phyloP scores from a whole-genome alignment of 37 sponge, comb jelly and placozoan genomes.

The Halisarca cf. caerulea region DNA sequence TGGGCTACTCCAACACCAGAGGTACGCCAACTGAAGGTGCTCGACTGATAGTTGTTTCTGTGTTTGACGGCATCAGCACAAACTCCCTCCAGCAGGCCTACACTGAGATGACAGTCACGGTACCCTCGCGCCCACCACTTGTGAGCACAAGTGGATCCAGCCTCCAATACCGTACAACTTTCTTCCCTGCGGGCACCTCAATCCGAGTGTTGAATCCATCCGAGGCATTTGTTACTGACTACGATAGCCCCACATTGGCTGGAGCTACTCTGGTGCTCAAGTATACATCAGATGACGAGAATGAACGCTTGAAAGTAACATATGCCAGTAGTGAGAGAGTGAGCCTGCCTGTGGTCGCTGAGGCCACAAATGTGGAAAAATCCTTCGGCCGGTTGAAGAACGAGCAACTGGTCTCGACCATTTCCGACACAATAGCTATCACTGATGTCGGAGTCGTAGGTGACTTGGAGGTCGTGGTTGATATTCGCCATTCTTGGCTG shows the following conservation, averaged over 20 bases:
- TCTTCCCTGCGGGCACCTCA: conserved; percentile 64
- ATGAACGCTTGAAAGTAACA: conserved; percentile 63
- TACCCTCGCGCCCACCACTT: conserved; percentile 59
- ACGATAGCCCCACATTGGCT: conserved; percentile 55
- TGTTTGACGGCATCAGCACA: conserved; percentile 60
- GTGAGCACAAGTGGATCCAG: conserved; percentile 53
- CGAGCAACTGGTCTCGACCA: conserved; percentile 42
- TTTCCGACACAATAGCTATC: conserved; percentile 56
- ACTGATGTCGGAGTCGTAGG: conserved; percentile 56
- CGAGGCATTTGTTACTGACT: conserved; percentile 54
- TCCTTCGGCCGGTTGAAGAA: conserved; percentile 56
- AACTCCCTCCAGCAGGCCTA: conserved; percentile 13
- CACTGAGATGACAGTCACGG: conserved; percentile 38
- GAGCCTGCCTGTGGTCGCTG: conserved; percentile 58
- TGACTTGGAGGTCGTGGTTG: conserved; percentile 72
- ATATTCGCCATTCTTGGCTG: conserved; percentile 87
- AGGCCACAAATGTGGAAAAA: conserved; percentile 47
- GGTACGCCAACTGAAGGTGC: conserved; percentile 51
- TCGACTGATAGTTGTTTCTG: conserved; percentile 38
- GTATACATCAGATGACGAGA: conserved; percentile 47
- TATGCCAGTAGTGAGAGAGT: conserved; percentile 55
- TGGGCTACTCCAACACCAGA: conserved; percentile 50
- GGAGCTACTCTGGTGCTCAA: conserved; percentile 52
- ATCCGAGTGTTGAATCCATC: conserved; percentile 53
- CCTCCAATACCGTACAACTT: conserved; percentile 38